A percentile compares a stretch with the other conserved stretches of the same genome.
Evolutionary conservation across 2,113 vertebrate species (phyloP).

Genomic region (Peromyscus maniculatus): DNA sequence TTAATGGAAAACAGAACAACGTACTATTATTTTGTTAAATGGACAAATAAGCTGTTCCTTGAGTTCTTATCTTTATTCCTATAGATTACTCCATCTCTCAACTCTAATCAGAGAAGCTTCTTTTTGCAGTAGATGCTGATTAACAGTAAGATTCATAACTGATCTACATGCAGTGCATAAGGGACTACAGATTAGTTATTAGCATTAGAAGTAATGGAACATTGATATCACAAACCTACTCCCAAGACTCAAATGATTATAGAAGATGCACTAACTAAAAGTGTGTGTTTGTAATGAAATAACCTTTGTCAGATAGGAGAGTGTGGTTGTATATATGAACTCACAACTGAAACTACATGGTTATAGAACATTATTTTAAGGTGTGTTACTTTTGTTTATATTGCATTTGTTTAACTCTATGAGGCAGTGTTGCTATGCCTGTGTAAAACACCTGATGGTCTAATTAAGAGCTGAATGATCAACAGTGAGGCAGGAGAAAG

Average conservation of each 20-base stretch:
- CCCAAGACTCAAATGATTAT: background rate
- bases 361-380: too few species aligned
- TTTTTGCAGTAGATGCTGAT: background rate
- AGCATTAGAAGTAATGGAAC: too few species aligned
- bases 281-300: background rate
- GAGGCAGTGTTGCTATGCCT: too few species aligned
- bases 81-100: background rate
- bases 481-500: too few species aligned
- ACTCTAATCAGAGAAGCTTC: background rate
- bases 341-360: background rate
- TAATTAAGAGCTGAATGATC: too few species aligned
- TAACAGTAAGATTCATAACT: background rate
- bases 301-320: background rate
- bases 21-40: background rate
- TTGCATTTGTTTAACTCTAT: too few species aligned
- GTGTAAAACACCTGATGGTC: too few species aligned
- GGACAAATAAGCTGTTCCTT: background rate
- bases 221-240: background rate
- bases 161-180: background rate
- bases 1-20: background rate
- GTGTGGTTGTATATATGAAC: background rate
- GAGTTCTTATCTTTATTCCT: background rate
- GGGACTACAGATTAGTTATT: background rate
- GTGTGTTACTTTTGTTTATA: too few species aligned
- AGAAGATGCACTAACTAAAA: background rate